Evolutionary conservation across 2,113 vertebrate species (phyloP).

Genomic region (Chloebia gouldiae): DNA sequence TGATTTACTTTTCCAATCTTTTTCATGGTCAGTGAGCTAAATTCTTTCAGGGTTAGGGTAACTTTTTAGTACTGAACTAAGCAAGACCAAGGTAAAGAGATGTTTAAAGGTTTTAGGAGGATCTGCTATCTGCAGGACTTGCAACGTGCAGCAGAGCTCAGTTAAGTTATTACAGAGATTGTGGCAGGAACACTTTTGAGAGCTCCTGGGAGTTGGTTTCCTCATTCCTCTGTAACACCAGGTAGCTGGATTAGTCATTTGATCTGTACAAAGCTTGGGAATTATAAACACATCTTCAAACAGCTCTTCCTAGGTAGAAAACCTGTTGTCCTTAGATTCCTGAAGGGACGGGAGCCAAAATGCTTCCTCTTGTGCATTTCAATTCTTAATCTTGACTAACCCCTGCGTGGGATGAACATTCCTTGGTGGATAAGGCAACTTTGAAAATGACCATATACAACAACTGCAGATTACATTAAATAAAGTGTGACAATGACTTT

Average conservation of each 20-base stretch:
- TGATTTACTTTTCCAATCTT: not conserved
- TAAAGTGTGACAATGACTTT: not conserved
- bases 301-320: conserved; percentile 34
- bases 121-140: not conserved
- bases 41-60: not conserved
- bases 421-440: not conserved
- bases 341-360: conserved; percentile 13
- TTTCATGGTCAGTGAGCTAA: not conserved
- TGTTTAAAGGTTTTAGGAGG: not conserved
- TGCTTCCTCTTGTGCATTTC: not conserved
- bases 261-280: conserved; percentile 44
- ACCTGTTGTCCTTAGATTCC: not conserved
- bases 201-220: conserved; percentile 56
- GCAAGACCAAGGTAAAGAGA: not conserved
- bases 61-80: not conserved
- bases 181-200: conserved; percentile 10
- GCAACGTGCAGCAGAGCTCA: not conserved
- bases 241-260: conserved; percentile 62
- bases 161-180: not conserved
- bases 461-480: not conserved
- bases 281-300: conserved; percentile 60
- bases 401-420: not conserved
- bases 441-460: not conserved
- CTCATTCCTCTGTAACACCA: conserved; percentile 57
- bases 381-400: not conserved